A percentile compares a stretch with the other conserved stretches of the same genome.
These are phyloP conservation scores for Drosophila punjabiensis DNA, from an alignment of 1,140 invertebrate species.

Conservation along the genomic window DNA sequence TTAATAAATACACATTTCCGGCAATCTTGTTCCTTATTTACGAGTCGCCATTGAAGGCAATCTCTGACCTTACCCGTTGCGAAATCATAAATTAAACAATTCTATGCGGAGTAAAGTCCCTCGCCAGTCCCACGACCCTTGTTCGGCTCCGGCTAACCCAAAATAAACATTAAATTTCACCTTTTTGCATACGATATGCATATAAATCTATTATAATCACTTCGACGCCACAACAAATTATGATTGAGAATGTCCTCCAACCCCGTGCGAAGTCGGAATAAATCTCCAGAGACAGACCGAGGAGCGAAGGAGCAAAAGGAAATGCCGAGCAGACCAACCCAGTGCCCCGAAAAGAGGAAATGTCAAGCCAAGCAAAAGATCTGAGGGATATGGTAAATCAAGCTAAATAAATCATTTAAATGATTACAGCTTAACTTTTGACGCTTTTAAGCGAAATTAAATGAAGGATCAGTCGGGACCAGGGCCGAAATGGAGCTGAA, in stretches of 20 bases:
- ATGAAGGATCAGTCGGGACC: constrained; percentile 60
- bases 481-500: constrained; percentile 6
- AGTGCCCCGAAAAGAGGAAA: constrained; percentile 28
- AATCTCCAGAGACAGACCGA: constrained; percentile 46
- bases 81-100: constrained; percentile 43
- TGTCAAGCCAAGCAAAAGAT: constrained; percentile 66
- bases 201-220: constrained; percentile 81
- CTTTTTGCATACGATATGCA: constrained; percentile 64
- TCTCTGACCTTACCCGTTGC: constrained; percentile 2
- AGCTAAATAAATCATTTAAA: constrained; percentile 82
- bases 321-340: constrained; percentile 7
- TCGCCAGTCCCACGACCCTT: constrained; percentile 21
- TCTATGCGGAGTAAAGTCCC: constrained; percentile 18
- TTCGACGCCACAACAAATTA: constrained; percentile 82
- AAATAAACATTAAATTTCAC: constrained; percentile 63
- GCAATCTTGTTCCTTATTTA: constrained; percentile 28
- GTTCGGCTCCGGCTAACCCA: constrained; percentile 8
- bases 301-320: constrained; percentile 19
- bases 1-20: neutral
- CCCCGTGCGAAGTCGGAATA: constrained; percentile 31
- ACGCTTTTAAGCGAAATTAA: constrained; percentile 83
- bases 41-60: constrained; percentile 7
- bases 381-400: constrained; percentile 78
- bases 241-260: constrained; percentile 75
- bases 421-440: constrained; percentile 83